Conservation (phyloP, 1,140 invertebrate genomes). For the Helicoverpa zea region DNA sequence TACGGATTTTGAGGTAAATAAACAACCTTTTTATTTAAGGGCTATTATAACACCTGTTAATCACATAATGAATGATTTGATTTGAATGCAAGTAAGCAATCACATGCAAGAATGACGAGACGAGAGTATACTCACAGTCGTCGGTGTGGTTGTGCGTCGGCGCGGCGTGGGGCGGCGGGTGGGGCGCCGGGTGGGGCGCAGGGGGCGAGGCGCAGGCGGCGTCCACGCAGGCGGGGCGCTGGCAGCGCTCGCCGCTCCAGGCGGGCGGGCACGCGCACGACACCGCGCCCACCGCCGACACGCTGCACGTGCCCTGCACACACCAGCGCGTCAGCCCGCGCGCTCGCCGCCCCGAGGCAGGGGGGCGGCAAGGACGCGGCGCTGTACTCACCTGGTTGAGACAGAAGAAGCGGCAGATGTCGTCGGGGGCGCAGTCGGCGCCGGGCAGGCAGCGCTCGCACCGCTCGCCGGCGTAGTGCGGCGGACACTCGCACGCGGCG, state of each 20-base stretch:
- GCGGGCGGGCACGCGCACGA: conserved; percentile 87
- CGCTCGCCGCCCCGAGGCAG: too few species aligned
- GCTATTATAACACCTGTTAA: too few species aligned
- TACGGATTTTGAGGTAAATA: too few species aligned
- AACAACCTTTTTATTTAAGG: too few species aligned
- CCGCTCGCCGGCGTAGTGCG: conserved; percentile 60
- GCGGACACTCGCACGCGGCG: conserved; percentile 87
- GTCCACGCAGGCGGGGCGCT: conserved; percentile 66
- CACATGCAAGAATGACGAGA: too few species aligned
- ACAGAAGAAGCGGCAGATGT: conserved; percentile 62
- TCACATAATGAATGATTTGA: too few species aligned
- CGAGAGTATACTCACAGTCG: neutral
- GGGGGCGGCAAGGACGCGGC: too few species aligned
- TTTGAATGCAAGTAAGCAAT: too few species aligned
- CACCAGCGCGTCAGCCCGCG: neutral
- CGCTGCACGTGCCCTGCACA: conserved; percentile 70
- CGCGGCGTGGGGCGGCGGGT: neutral
- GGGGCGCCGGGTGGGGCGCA: neutral
- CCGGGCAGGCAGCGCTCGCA: conserved; percentile 23
- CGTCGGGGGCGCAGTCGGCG: conserved; percentile 53
- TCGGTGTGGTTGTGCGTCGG: neutral
- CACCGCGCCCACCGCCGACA: conserved; percentile 72
- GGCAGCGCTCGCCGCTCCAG: conserved; percentile 87
- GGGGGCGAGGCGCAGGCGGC: conserved; percentile 48
- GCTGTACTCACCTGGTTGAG: conserved; percentile 59